A percentile compares a stretch with the other conserved stretches of the same genome.
These are phyloP conservation scores for Dipodomys merriami DNA, from an alignment of 2,113 vertebrate genomes.

Conservation along the genomic window DNA sequence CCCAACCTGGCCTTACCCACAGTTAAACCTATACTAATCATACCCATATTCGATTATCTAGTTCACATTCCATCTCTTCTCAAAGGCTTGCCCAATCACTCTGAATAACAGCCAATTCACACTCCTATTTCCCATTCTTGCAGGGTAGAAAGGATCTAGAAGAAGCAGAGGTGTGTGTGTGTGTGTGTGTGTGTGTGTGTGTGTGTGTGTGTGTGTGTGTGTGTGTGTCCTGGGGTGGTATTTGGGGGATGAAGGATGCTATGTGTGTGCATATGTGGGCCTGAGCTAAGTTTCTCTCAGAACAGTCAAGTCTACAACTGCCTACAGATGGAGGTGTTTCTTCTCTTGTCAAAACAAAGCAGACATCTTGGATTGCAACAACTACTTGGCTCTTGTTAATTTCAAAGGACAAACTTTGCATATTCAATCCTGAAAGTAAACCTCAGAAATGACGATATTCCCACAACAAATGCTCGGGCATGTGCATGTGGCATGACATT, in stretches of 20 bases:
- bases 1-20: no score
- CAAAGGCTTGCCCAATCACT: background rate
- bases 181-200: no score
- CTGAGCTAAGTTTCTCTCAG: background rate
- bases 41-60: background rate
- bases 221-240: background rate
- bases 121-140: no score
- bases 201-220: background rate
- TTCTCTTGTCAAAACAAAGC: background rate
- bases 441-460: background rate
- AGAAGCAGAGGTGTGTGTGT: background rate
- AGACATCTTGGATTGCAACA: background rate
- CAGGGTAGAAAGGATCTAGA: no score
- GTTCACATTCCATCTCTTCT: background rate
- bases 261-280: no score
- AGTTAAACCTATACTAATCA: background rate
- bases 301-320: background rate
- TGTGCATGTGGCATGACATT: background rate
- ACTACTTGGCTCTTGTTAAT: background rate
- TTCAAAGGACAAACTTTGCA: background rate
- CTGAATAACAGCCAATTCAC: background rate
- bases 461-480: background rate
- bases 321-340: no score
- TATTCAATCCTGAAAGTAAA: background rate
- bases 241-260: background rate